phyloP scores from a whole-genome alignment of 1,140 invertebrate species.

The Bilobella aurantiaca region DNA sequence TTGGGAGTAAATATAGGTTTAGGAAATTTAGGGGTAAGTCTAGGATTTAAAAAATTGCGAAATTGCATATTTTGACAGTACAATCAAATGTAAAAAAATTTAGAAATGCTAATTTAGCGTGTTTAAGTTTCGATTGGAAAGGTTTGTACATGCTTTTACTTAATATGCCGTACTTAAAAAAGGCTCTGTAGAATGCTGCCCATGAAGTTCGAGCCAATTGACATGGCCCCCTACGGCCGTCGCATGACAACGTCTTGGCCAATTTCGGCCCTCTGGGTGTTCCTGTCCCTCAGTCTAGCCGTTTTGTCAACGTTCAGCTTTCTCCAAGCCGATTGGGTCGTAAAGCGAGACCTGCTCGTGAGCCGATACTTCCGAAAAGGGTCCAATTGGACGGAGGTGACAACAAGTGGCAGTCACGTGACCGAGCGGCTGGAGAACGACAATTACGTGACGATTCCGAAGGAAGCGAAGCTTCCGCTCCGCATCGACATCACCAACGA shows the following conservation, averaged over 20 bases:
- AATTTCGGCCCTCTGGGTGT: slow-evolving; percentile 24
- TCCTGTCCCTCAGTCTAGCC: slow-evolving; percentile 18
- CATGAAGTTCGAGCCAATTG: no score
- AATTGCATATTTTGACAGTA: no score
- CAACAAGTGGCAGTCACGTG: background rate
- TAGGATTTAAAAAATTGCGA: no score
- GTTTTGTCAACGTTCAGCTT: slow-evolving; percentile 27
- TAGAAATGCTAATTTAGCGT: no score
- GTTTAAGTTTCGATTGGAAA: no score
- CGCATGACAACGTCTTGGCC: slow-evolving; percentile 21
- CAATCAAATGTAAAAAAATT: no score
- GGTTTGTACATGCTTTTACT: no score
- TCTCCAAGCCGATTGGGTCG: slow-evolving; percentile 30
- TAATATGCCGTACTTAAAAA: no score
- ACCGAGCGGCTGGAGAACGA: background rate
- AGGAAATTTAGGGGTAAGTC: no score
- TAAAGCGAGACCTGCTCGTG: slow-evolving; percentile 22
- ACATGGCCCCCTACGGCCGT: slow-evolving; percentile 6
- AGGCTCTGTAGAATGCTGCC: no score
- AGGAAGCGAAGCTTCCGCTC: background rate
- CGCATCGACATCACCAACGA: background rate
- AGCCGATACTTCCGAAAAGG: slow-evolving; percentile 16
- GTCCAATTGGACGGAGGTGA: background rate
- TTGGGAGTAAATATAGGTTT: no score
- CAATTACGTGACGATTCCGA: background rate